Percentiles rank a stretch among this genome's conserved stretches.
These are phyloP conservation scores for Cliona cf. orientalis DNA, from an alignment of 37 sponge, comb jelly and placozoan species.

Conservation along the genomic window DNA sequence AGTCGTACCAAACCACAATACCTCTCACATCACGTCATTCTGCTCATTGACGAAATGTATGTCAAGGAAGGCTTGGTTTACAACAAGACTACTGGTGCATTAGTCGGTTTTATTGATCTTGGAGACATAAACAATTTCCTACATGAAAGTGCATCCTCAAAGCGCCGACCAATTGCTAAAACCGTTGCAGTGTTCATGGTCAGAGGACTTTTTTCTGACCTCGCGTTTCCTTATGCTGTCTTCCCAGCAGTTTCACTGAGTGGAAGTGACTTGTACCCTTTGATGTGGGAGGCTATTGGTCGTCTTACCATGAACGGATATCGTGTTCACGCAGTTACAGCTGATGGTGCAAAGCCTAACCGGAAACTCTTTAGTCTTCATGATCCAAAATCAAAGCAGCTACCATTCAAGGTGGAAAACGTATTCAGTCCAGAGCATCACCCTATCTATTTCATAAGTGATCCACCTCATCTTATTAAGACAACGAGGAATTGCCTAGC, in stretches of 20 bases:
- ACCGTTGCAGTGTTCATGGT: constrained; percentile 25
- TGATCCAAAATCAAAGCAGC: too few species aligned
- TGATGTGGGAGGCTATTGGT: too few species aligned
- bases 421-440: background rate
- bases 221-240: constrained; percentile 4
- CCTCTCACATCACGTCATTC: background rate
- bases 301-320: background rate
- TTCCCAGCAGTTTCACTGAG: constrained; percentile 15
- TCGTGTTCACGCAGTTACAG: constrained; percentile 18
- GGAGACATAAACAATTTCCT: constrained; percentile 29
- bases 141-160: background rate
- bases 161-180: constrained; percentile 25
- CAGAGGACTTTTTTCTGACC: too few species aligned
- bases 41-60: background rate
- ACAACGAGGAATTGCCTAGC: constrained; percentile 31
- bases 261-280: constrained; percentile 12
- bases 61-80: constrained; percentile 38
- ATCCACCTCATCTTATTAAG: constrained; percentile 22
- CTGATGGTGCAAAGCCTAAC: constrained; percentile 27
- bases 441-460: constrained; percentile 21
- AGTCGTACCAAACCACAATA: background rate
- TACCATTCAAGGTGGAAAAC: background rate
- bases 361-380: constrained; percentile 23
- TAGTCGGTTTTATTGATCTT: constrained; percentile 21
- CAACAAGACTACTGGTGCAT: constrained; percentile 17